phyloP scores from a whole-genome alignment of 2,113 vertebrate genomes.

The Phalacrocorax carbo region DNA sequence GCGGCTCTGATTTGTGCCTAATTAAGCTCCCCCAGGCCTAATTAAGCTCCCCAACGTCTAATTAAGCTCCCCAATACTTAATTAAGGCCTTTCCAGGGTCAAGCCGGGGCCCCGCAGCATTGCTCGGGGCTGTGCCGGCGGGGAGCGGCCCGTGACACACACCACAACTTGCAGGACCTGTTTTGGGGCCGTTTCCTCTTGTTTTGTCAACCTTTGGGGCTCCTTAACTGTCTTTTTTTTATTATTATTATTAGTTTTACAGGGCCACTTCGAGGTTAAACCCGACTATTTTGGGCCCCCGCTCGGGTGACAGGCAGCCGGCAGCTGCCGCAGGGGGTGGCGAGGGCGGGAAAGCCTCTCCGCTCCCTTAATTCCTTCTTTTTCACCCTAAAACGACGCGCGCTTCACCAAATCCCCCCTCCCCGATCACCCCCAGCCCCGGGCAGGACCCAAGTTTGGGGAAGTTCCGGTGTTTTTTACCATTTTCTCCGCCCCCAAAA shows the following conservation, averaged over 20 bases:
- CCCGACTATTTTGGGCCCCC: neutral
- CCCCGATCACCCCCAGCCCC: neutral
- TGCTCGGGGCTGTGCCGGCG: neutral
- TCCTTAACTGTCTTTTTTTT: too few relatives aligned
- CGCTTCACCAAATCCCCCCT: neutral
- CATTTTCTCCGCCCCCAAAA: neutral
- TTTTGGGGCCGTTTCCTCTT: neutral
- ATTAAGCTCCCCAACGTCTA: too few relatives aligned
- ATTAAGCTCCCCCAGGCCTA: neutral
- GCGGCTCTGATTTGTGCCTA: neutral
- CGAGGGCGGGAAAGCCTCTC: neutral
- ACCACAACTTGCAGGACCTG: neutral
- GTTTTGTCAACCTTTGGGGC: accelerated
- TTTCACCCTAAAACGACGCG: neutral
- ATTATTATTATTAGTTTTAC: too few relatives aligned
- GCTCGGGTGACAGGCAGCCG: neutral
- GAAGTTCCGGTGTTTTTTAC: accelerated
- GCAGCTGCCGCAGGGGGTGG: neutral
- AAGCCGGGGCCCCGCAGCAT: neutral
- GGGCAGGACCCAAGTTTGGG: neutral
- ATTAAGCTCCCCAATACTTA: too few relatives aligned
- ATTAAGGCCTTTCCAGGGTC: neutral
- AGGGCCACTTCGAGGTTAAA: neutral
- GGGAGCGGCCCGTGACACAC: neutral
- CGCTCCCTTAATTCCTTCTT: accelerated